Base-by-base conservation (phyloP, 2,797 vertebrate species). In the Champsocephalus gunnari region DNA sequence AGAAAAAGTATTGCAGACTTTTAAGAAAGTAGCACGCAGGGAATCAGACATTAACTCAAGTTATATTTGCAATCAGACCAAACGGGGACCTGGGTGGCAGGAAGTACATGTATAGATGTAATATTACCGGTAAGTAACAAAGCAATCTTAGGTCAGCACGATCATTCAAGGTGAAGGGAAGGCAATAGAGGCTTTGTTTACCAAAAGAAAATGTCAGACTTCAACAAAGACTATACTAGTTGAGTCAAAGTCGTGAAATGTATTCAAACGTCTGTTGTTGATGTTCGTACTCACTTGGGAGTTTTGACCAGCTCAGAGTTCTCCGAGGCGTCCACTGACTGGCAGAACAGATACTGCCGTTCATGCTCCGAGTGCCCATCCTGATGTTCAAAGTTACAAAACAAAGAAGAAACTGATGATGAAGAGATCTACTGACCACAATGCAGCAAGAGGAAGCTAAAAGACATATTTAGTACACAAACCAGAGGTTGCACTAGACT, bases 281-380 rank as follows among this genome's bases (percentile, higher is more conserved):
- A 51, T 12, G 34, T 38, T 38, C 6, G 7, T 38, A 83, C 93
- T 93, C 90, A 99, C 98, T 97, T 96, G 53, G 97, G 96, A 14
- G 97, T 96, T 94, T 99, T 99, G 84, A 98, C 94, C 59, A 99
- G 95, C 77, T 99, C 97, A 0, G 95, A 96, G 89, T 96, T 99
- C 81, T 98, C 96, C 0, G 94, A 90, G 45, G 94, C 86, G 0
- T 96, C 93, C 14, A 92, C 95, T 0, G 96, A 95, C 91, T 99
- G 98, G 82, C 97, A 98, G 88, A 96, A 97, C 81, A 99, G 94
- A 91, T 99, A 99, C 90, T 99, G 98, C 59, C 95, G 95, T 78
- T 99, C 98, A 0, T 99, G 98, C 79, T 99, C 98, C 0, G 98
- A 99, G 51, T 96, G 97, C 14, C 97, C 95, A 1, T 98, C 98